Evolutionary conservation across 2,888 invertebrate genomes (phyloP).

Genomic region (Rotaria socialis): DNA sequence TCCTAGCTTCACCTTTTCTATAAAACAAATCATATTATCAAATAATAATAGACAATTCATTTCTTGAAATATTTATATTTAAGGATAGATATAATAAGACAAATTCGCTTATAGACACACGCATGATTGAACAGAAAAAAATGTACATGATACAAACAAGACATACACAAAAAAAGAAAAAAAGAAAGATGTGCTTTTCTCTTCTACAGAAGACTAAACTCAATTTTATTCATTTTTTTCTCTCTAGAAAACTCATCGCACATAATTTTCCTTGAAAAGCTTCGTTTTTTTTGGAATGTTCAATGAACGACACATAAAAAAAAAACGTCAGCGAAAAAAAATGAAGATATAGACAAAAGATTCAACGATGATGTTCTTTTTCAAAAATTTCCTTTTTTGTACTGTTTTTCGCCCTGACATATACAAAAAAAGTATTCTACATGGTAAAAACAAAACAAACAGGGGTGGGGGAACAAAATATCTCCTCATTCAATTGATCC

Average conservation of each 20-base stretch:
- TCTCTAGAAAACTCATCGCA: neutral
- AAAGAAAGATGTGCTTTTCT: neutral
- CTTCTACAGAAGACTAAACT: neutral
- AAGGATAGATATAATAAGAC: constrained; percentile 13
- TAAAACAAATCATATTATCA: neutral
- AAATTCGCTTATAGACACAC: constrained; percentile 14
- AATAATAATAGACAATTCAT: neutral
- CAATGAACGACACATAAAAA: neutral
- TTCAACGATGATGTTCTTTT: neutral
- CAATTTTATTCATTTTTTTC: neutral
- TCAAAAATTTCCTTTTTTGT: neutral
- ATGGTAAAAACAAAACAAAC: neutral
- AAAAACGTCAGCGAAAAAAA: neutral
- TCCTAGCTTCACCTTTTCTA: neutral
- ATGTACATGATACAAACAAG: constrained; percentile 1
- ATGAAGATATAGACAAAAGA: neutral
- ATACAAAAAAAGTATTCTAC: neutral
- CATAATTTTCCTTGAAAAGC: neutral
- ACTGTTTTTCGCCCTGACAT: neutral
- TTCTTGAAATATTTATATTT: constrained; percentile 25
- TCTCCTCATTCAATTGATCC: neutral
- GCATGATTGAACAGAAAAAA: neutral
- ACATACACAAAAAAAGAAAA: neutral
- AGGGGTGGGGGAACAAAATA: neutral
- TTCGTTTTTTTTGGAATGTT: neutral